Evolutionary conservation across 2,888 invertebrate genomes (phyloP).

Genomic region (Tetragonisca angustula): DNA sequence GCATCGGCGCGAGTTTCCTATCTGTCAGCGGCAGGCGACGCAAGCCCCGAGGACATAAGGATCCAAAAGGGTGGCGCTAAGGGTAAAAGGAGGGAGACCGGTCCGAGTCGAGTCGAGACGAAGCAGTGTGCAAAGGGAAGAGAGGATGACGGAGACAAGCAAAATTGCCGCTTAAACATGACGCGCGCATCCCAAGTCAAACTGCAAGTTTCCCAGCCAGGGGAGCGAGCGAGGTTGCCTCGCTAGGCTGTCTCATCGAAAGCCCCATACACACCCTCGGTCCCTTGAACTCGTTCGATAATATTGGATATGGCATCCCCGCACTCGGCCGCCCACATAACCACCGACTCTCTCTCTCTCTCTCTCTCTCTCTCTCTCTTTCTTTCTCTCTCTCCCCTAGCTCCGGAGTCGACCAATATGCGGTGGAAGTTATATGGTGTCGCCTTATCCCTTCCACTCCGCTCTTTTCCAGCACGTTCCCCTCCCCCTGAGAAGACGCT

Average conservation of each 20-base stretch:
- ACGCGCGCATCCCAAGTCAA: conserved; percentile 73
- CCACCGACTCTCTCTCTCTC: conserved; percentile 46
- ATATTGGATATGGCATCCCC: conserved; percentile 73
- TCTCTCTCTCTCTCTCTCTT: conserved; percentile 20
- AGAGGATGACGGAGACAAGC: conserved; percentile 37
- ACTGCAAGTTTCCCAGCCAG: conserved; percentile 73
- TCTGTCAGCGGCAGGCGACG: conserved; percentile 71
- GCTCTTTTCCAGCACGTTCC: conserved; percentile 17
- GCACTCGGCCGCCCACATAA: conserved; percentile 54
- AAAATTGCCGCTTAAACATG: conserved; percentile 77
- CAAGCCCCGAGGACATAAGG: conserved; percentile 64
- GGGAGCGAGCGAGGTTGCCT: conserved; percentile 1
- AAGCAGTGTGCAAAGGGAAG: conserved; percentile 17
- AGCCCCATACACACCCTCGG: conserved; percentile 54
- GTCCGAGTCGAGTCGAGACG: neutral
- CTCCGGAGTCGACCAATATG: conserved; percentile 70
- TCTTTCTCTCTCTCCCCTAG: conserved; percentile 33
- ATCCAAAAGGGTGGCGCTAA: conserved; percentile 64
- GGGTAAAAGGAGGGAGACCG: neutral
- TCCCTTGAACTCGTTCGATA: conserved; percentile 69
- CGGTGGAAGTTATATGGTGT: conserved; percentile 73
- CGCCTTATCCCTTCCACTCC: conserved; percentile 54
- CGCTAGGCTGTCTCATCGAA: conserved; percentile 51
- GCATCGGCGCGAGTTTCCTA: conserved; percentile 62
- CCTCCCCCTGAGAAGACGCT: conserved; percentile 65